Percentiles rank a stretch among this genome's conserved stretches.
phyloP scores from a whole-genome alignment of 2,797 vertebrate genomes.

The Sebastes iracundus region DNA sequence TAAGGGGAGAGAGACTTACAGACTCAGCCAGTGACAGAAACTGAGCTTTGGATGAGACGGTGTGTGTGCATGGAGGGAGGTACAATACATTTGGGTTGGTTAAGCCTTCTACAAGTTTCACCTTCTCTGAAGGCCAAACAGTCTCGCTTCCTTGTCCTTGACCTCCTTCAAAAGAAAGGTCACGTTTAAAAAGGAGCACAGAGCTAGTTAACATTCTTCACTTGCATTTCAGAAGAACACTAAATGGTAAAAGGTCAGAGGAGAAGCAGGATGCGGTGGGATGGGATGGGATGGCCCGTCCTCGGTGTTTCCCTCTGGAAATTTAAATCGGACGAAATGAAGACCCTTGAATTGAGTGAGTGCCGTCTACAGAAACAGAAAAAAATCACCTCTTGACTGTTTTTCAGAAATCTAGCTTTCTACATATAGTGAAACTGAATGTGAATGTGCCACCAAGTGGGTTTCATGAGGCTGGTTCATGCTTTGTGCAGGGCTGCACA shows the following conservation, averaged over 20 bases:
- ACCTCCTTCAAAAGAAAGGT: neutral
- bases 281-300: slow-evolving; percentile 18
- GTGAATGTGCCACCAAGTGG: neutral
- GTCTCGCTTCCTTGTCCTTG: neutral
- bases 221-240: slow-evolving; percentile 4
- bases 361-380: slow-evolving; percentile 76
- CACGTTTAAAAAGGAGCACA: neutral
- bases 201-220: slow-evolving; percentile 67
- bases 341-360: neutral
- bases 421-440: slow-evolving; percentile 53
- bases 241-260: slow-evolving; percentile 4
- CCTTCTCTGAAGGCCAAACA: slow-evolving; percentile 7
- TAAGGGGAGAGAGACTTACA: slow-evolving; percentile 30
- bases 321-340: slow-evolving; percentile 21
- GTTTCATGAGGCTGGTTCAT: slow-evolving; percentile 8
- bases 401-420: slow-evolving; percentile 68
- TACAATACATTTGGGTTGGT: slow-evolving; percentile 26
- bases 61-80: slow-evolving; percentile 2
- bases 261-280: slow-evolving; percentile 27
- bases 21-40: slow-evolving; percentile 22
- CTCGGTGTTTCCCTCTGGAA: slow-evolving; percentile 23
- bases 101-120: slow-evolving; percentile 10
- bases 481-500: slow-evolving; percentile 6
- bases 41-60: slow-evolving; percentile 2
- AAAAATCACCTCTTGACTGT: slow-evolving; percentile 54